These are phyloP conservation scores for Brachionus paranguensis DNA, from an alignment of 1,140 invertebrate species.

Conservation along the genomic window DNA sequence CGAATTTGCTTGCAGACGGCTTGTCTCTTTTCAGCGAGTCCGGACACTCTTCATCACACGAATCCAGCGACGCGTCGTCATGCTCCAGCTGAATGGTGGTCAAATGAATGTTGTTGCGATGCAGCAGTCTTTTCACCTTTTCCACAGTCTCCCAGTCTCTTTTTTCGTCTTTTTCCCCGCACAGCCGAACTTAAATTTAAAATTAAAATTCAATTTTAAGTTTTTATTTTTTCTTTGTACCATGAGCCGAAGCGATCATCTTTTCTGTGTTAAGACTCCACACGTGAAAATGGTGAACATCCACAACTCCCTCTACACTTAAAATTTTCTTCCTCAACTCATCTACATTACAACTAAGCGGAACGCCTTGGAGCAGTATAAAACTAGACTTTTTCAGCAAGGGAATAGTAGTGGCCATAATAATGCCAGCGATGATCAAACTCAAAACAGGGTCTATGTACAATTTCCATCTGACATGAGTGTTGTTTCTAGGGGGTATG, in stretches of 20 bases:
- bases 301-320: constrained; percentile 58
- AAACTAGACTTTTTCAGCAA: constrained; percentile 59
- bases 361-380: constrained; percentile 61
- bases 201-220: neutral
- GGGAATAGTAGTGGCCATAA: constrained; percentile 58
- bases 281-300: constrained; percentile 62
- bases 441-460: constrained; percentile 89
- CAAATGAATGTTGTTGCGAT: constrained; percentile 8
- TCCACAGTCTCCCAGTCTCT: constrained; percentile 10
- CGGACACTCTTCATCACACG: constrained; percentile 5
- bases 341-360: constrained; percentile 58
- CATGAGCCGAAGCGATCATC: constrained; percentile 12
- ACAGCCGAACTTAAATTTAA: neutral
- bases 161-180: constrained; percentile 9
- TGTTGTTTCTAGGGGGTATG: constrained; percentile 41
- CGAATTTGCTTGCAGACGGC: neutral
- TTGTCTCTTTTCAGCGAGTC: neutral
- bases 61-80: neutral
- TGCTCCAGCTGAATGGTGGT: constrained; percentile 10
- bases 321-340: constrained; percentile 53
- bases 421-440: constrained; percentile 59
- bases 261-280: constrained; percentile 57
- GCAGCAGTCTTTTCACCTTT: neutral
- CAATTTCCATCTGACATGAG: constrained; percentile 65
- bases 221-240: neutral